phyloP scores from a whole-genome alignment of 2,888 invertebrate species.

The Philaethria dido region DNA sequence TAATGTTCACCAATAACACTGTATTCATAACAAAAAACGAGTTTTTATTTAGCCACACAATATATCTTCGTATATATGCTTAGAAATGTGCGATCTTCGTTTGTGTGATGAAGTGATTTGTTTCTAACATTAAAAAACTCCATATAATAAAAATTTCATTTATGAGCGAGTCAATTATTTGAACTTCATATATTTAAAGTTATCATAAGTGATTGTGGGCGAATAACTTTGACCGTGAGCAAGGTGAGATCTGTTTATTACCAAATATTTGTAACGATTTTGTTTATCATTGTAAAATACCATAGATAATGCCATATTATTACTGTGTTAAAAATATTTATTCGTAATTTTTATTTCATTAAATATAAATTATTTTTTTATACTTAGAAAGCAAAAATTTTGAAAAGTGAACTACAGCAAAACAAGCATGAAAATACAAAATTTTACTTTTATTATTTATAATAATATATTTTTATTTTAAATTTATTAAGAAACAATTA shows the following conservation, averaged over 20 bases:
- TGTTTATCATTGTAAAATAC: background rate
- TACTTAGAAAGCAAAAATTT: too few species aligned
- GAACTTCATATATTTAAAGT: slow-evolving; percentile 30
- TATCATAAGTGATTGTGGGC: slow-evolving; percentile 53
- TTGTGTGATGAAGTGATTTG: background rate
- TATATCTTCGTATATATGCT: slow-evolving; percentile 14
- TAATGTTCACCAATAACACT: slow-evolving; percentile 55
- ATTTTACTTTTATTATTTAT: too few species aligned
- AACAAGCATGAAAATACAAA: too few species aligned
- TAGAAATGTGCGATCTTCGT: slow-evolving; percentile 9
- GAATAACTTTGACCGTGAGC: slow-evolving; percentile 67
- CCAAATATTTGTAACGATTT: slow-evolving; percentile 18
- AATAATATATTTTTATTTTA: too few species aligned
- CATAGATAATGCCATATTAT: background rate
- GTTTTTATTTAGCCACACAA: slow-evolving; percentile 36
- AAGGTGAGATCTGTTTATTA: slow-evolving; percentile 61
- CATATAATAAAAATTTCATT: background rate
- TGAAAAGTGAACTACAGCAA: too few species aligned
- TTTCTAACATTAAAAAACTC: background rate
- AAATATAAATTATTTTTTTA: background rate
- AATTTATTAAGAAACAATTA: too few species aligned
- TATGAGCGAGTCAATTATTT: slow-evolving; percentile 4
- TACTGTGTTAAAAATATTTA: background rate
- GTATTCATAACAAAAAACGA: slow-evolving; percentile 39
- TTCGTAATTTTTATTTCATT: background rate